These are phyloP conservation scores for Onychostoma macrolepis DNA, from an alignment of 2,113 vertebrate genomes.

Conservation along the genomic window DNA sequence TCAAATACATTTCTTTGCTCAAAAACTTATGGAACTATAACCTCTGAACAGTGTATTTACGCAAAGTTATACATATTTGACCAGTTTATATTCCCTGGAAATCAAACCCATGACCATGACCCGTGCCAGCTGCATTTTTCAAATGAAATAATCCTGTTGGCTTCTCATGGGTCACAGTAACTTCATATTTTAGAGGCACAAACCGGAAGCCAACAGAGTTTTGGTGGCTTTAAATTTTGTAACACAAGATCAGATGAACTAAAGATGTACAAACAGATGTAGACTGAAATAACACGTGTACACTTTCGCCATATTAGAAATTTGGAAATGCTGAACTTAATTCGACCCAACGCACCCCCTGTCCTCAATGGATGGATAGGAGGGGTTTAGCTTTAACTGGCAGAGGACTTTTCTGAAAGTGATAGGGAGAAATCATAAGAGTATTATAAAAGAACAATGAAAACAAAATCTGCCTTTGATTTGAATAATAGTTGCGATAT, in stretches of 20 bases:
- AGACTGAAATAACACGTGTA: neutral
- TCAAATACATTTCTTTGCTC: neutral
- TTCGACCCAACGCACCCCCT: neutral
- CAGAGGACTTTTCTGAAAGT: slow-evolving; percentile 50
- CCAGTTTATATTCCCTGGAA: neutral
- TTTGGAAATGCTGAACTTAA: neutral
- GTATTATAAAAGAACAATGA: slow-evolving; percentile 57
- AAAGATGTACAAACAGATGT: slow-evolving; percentile 7
- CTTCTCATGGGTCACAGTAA: neutral
- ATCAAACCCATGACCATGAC: neutral
- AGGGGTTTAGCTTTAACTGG: slow-evolving; percentile 48
- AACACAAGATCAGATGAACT: neutral
- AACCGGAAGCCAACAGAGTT: neutral
- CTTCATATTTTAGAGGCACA: slow-evolving; percentile 4
- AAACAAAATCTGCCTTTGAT: slow-evolving; percentile 59
- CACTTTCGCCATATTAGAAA: slow-evolving; percentile 2
- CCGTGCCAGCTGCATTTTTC: neutral
- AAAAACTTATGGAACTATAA: neutral
- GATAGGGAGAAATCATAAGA: slow-evolving; percentile 54
- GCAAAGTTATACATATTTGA: neutral
- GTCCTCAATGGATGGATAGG: neutral
- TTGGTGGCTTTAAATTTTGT: neutral
- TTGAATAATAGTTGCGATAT: slow-evolving; percentile 58
- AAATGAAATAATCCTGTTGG: neutral
- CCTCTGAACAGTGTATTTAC: neutral